Evolutionary conservation across 2,888 invertebrate species (phyloP), one percentile per base, ranked within the genome.

Genomic region (Cataglyphis rosenhaueri): DNA sequence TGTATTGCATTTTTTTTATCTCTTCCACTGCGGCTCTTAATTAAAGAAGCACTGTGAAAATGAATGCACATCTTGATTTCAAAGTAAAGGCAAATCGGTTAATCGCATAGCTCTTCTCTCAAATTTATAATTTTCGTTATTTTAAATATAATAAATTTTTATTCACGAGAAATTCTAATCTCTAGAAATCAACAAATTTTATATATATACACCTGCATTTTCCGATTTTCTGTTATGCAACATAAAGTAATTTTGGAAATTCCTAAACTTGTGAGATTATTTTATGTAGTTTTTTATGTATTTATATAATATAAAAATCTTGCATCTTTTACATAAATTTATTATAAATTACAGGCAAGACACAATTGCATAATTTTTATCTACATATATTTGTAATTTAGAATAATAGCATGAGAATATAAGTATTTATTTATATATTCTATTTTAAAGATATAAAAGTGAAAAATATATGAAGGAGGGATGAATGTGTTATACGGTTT

Each of bases 1-100:
- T 70, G 84, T 79, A 71, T 78, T 82, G 85, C 64, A 44, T 57
- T 59, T 71, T 71, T 74, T 38, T 38, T 44, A 35, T 8, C 48
- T 66, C 38, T 78, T 57, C 21, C 48, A 68, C 52, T 59, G 41
- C 8, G 61, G 59, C 75, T 65, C 59, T 76, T 82, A 74, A 74
- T 82, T 82, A 82, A 65, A 64, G 75, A 18, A 76, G 65, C 48
- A 74, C n/a, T 44, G 48, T n/a, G 57, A 57, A 64, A 64, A 44
- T 44, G 65, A 78, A 44, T 5, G 57, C 48, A 15, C 21, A 70
- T 59, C 57, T 78, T 29, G 18, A 32, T 57, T 38, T 78, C 12
- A 3, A 41, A 65, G 2, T 65, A 65, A 65, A 10, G 12, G 12
- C 5, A 12, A 64, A 64, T 48, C 44, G 21, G 9, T 10, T 41